These are phyloP conservation scores for Cotesia glomerata DNA, from an alignment of 1,140 invertebrate species.

Conservation along the genomic window DNA sequence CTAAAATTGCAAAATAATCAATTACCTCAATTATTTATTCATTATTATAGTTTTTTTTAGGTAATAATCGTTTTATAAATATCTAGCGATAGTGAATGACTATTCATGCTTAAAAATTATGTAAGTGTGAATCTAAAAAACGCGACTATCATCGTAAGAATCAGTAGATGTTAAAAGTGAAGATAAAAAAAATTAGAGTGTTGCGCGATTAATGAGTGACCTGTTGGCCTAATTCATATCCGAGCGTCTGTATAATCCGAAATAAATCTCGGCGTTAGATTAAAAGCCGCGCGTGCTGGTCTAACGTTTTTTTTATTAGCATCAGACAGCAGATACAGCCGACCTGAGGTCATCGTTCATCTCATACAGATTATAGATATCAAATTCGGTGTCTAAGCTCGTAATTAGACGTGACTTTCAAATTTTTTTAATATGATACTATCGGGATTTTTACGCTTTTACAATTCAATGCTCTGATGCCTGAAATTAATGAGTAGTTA, in stretches of 20 bases:
- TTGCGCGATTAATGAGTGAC: conserved; percentile 19
- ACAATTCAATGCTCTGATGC: background rate
- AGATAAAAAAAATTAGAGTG: no score
- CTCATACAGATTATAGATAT: background rate
- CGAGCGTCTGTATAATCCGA: background rate
- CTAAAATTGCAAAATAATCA: no score
- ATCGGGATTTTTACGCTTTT: background rate
- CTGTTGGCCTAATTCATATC: conserved; percentile 17
- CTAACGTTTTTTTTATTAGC: background rate
- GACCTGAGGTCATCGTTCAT: background rate
- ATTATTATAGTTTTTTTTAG: no score
- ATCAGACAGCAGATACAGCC: background rate
- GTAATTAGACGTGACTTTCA: conserved; percentile 24
- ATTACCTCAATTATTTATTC: no score
- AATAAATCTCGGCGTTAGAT: conserved; percentile 12
- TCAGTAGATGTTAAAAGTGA: no score
- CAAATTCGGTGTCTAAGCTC: background rate
- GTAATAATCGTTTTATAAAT: no score
- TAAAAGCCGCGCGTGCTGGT: background rate
- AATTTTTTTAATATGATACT: background rate
- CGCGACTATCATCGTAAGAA: no score
- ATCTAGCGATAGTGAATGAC: no score
- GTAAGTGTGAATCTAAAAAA: no score
- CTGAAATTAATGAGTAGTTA: background rate
- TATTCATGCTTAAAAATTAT: no score